These are phyloP conservation scores for Trididemnum nubilum DNA, from an alignment of 23 tunicate species.

Conservation along the genomic window DNA sequence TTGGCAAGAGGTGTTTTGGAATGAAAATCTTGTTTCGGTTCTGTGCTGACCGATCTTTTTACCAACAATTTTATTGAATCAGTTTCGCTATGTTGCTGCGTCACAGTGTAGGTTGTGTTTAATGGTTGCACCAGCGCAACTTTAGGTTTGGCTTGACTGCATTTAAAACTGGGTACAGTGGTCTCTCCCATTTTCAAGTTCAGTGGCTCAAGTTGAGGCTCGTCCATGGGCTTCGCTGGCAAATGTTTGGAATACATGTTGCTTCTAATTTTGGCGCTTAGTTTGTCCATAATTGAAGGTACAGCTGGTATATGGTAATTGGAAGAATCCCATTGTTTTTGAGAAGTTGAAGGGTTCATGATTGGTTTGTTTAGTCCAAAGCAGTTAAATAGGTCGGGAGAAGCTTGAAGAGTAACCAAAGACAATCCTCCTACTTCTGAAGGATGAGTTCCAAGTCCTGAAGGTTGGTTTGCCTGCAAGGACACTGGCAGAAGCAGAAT, in stretches of 20 bases:
- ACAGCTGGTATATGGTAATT: neutral
- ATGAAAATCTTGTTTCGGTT: too few species aligned
- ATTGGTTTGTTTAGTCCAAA: slow-evolving; percentile 35
- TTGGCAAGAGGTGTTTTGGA: neutral
- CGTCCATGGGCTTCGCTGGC: neutral
- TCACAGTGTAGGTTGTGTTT: neutral
- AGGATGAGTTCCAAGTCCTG: slow-evolving; percentile 1
- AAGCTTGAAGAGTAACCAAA: slow-evolving; percentile 56
- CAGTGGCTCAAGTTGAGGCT: slow-evolving; percentile 70
- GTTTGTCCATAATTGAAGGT: neutral
- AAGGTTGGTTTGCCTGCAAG: slow-evolving; percentile 31
- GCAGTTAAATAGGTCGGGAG: slow-evolving; percentile 63
- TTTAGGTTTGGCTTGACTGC: neutral
- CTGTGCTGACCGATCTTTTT: neutral
- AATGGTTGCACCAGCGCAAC: neutral
- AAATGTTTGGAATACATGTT: neutral
- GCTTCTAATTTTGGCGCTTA: neutral
- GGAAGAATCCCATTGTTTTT: slow-evolving; percentile 7
- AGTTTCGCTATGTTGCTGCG: neutral
- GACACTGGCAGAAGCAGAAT: slow-evolving; percentile 78
- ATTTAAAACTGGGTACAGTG: slow-evolving; percentile 39
- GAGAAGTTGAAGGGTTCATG: neutral
- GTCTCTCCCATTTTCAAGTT: slow-evolving; percentile 83
- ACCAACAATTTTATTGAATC: neutral
- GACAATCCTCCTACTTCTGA: slow-evolving; percentile 40